Evolutionary conservation across 2,888 invertebrate genomes (phyloP), one percentile per base, ranked within the genome.

Genomic region (Pomacea canaliculata): DNA sequence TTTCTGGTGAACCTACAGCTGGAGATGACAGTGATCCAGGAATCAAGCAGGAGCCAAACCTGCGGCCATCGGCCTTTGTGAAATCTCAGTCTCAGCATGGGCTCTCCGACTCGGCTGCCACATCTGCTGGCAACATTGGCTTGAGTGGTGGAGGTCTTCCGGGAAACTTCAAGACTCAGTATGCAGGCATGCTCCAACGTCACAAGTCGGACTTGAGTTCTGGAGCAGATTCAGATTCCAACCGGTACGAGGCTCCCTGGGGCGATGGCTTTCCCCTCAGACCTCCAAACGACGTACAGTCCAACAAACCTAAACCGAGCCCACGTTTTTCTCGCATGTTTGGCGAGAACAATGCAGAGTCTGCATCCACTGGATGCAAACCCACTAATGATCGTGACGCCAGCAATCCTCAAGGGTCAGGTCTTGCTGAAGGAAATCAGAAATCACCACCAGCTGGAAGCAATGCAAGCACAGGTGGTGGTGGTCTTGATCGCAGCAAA

Each of bases 51-150:
- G 88, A 89, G 76, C 87, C 86, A 16, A 89, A 89, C 75, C 82
- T 89, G 37, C 86, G 87, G 76, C 89, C 89, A 0, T 88, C 89
- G 8, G 84, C 87, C 49, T 85, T 89, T 71, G 86, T 88, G n/a
- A 87, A 88, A 78, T 89, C 89, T 37, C 87, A 88, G 72, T 89
- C 89, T 48, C 85, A 85, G 66, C 87, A 88, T 80, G 85, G 84
- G 72, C 83, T 88, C 74, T 81, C 84, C 13, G 86, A 86, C 46
- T 83, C 82, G 72, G 82, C 81, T 9, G 68, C 72, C 19, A 27
- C 66, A n/a, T 59, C 51, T 4, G 65, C 37, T 37, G 68, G 56
- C 51, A 27, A 60, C 37, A 48, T 56, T n/a, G 37, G 68, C 1
- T 71, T 73, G 66, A 27, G n/a, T 8, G 69, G 72, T n/a, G 68